Percentiles rank a stretch among this genome's conserved stretches.
These are phyloP conservation scores for Pyrrhia umbra DNA, from an alignment of 2,888 invertebrate species.

Conservation along the genomic window DNA sequence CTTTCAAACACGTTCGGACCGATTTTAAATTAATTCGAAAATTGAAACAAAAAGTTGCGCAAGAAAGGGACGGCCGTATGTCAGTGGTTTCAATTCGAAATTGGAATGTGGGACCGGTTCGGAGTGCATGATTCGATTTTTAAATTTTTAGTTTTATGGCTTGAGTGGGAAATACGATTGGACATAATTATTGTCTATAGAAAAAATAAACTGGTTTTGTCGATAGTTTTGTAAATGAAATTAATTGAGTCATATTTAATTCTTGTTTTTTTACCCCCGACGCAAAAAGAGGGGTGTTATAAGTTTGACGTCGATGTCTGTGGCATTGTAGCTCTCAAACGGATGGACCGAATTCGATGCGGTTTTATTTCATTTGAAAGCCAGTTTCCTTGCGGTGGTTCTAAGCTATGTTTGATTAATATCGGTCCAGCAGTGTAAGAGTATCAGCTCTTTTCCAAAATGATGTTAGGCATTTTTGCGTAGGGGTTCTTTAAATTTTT, in stretches of 20 bases:
- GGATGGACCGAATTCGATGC: no score
- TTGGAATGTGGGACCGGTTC: conserved; percentile 68
- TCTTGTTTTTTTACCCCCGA: not conserved
- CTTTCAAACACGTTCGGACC: conserved; percentile 50
- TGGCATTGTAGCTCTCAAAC: no score
- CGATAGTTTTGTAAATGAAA: not conserved
- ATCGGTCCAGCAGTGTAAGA: no score
- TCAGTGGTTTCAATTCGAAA: conserved; percentile 63
- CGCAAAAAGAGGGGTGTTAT: no score
- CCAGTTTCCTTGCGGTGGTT: no score
- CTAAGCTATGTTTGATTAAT: no score
- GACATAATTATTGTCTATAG: not conserved
- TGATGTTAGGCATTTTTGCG: no score
- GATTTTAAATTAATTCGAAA: conserved; percentile 70
- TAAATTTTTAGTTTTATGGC: conserved; percentile 24
- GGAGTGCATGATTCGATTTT: conserved; percentile 44
- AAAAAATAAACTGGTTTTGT: not conserved
- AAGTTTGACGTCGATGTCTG: no score
- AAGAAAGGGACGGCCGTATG: conserved; percentile 61
- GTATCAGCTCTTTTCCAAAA: no score
- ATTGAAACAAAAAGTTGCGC: conserved; percentile 68
- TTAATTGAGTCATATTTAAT: not conserved
- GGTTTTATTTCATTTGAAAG: no score
- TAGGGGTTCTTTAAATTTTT: no score
- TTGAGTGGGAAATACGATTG: not conserved